Base-by-base conservation (phyloP, 1,140 invertebrate species). In the Panulirus ornatus region DNA sequence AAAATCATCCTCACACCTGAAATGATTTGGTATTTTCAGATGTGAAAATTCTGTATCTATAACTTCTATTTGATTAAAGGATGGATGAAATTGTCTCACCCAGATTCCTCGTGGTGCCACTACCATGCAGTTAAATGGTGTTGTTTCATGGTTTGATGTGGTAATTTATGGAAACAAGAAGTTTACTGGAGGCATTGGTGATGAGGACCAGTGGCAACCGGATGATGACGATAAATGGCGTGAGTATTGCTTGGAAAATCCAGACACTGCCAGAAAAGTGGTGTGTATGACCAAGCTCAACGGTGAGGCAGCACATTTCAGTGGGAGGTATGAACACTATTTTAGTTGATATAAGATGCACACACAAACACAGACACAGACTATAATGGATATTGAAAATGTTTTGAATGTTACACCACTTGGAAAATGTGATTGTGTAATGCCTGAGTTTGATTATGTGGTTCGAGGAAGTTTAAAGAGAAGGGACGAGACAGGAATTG, bases 261-360 rank as follows among this genome's bases (percentile, higher is more conserved):
- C 88, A 16, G 78, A 79, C 38, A 71, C 92, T 27, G 93, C 94
- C 19, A 83, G 91, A 6, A 92, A 92, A 70, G 92, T 95, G 9
- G 92, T 95, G 36, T 93, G 93, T 78, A 94, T 94, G 83, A 91
- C 91, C 44, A 95, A 95, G 92, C 94, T 94, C 19, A 95, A 95
- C 94, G 95, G 95, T 47, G 95, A 95, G 92, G 94, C 95, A 84
- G 95, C 94, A 54, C 95, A 95, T 92, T 91, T 95, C 8, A 94
- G 94, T 89, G 94, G 93, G 92, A 86, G 93, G 78, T 92, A 70
- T 51, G 75, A 1, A 51, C 70, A 70, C 51, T 9, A 0, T n/a
- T n/a, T n/a, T n/a, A n/a, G n/a, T n/a, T n/a, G n/a, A n/a, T n/a
- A n/a, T n/a, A n/a, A n/a, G n/a, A n/a, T n/a, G n/a, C n/a, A n/a